Evolutionary conservation across 2,888 invertebrate genomes (phyloP).

Genomic region (Fragum whitleyi): DNA sequence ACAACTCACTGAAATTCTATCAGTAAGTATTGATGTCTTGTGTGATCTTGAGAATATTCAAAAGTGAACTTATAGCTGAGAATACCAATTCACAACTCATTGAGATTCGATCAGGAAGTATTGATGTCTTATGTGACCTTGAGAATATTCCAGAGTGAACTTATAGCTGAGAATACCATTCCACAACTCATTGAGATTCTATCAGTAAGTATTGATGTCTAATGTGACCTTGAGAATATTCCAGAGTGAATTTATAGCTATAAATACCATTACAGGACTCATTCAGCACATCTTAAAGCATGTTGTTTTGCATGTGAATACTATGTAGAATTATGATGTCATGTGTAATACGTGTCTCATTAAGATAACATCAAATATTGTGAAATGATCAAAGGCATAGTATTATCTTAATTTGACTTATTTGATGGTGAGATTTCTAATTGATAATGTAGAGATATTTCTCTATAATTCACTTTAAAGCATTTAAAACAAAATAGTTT

Average conservation of each 20-base stretch:
- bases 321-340: too few relatives aligned
- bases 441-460: too few relatives aligned
- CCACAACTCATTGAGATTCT: constrained; percentile 92
- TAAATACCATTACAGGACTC: constrained; percentile 90
- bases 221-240: constrained; percentile 96
- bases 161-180: constrained; percentile 89
- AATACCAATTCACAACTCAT: constrained; percentile 90
- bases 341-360: too few relatives aligned
- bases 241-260: constrained; percentile 88
- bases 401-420: too few relatives aligned
- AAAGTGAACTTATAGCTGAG: constrained; percentile 87
- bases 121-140: constrained; percentile 94
- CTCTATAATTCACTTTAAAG: too few relatives aligned
- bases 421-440: too few relatives aligned
- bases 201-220: constrained; percentile 89
- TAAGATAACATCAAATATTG: too few relatives aligned
- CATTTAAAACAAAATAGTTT: too few relatives aligned
- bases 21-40: constrained; percentile 90
- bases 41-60: constrained; percentile 94
- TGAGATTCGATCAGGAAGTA: constrained; percentile 89
- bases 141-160: constrained; percentile 91
- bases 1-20: constrained; percentile 91
- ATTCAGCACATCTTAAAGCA: too few relatives aligned
- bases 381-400: too few relatives aligned
- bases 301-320: too few relatives aligned